Conservation (phyloP, 2,797 vertebrate genomes). For the Paratrypauchen microcephalus region DNA sequence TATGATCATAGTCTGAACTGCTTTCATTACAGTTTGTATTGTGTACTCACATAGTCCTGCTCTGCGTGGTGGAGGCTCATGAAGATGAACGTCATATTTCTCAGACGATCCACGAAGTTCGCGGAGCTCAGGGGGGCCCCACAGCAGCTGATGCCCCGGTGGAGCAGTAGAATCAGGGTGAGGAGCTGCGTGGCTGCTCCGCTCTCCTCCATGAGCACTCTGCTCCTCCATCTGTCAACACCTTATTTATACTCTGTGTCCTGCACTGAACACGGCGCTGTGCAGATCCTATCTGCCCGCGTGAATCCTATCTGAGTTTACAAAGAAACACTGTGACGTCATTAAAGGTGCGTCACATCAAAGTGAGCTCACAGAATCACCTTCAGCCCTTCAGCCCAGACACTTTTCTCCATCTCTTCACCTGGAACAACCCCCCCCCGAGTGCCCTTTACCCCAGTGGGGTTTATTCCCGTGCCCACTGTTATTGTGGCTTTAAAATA, state of each 20-base stretch:
- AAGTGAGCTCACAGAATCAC: neutral
- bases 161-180: neutral
- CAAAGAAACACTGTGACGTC: neutral
- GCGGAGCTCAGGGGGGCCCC: neutral
- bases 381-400: no score
- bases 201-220: neutral
- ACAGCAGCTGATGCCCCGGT: neutral
- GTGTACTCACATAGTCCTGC: neutral
- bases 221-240: neutral
- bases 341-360: neutral
- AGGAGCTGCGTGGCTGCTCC: neutral
- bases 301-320: neutral
- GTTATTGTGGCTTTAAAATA: no score
- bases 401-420: no score
- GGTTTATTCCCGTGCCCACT: no score
- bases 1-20: no score
- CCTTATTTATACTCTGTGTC: neutral
- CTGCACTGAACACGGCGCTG: neutral
- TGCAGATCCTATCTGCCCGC: no score
- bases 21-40: neutral
- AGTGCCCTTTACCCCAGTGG: no score
- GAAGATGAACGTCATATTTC: no score
- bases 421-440: no score
- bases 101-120: neutral
- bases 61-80: neutral